These are phyloP conservation scores for Borostomias antarcticus DNA, from an alignment of 2,797 vertebrate genomes.

Conservation along the genomic window DNA sequence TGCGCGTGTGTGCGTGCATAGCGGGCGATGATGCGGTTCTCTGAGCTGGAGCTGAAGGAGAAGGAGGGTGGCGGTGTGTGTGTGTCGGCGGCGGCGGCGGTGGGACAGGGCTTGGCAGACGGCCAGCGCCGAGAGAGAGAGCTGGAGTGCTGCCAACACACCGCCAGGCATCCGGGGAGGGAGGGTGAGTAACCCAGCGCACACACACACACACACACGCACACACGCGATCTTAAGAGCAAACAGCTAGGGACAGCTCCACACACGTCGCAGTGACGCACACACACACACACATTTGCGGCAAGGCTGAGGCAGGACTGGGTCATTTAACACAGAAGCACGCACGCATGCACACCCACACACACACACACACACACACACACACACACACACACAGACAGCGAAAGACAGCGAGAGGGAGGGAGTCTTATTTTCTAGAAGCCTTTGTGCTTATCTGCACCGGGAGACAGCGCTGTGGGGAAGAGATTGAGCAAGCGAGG, in stretches of 20 bases:
- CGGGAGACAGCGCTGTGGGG: conserved; percentile 37
- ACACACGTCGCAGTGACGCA: neutral
- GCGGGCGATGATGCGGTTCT: conserved; percentile 99
- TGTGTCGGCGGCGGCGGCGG: conserved; percentile 70
- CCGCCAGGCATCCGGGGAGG: conserved; percentile 74
- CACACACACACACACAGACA: conserved; percentile 37
- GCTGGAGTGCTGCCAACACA: conserved; percentile 75
- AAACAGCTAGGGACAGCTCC: conserved; percentile 23
- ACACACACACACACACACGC: conserved; percentile 29
- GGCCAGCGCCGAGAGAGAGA: conserved; percentile 75
- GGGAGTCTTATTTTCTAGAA: conserved; percentile 73
- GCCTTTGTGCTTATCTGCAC: conserved; percentile 71
- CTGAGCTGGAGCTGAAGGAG: conserved; percentile 99
- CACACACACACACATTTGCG: conserved; percentile 55
- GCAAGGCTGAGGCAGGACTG: conserved; percentile 63
- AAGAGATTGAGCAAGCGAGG: neutral
- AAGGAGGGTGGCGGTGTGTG: conserved; percentile 85
- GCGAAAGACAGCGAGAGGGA: conserved; percentile 39
- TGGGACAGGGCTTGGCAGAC: conserved; percentile 82
- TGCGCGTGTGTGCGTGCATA: conserved; percentile 80
- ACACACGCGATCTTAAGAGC: conserved; percentile 38
- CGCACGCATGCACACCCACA: conserved; percentile 19
- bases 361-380: conserved; percentile 29
- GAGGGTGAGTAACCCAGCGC: conserved; percentile 74
- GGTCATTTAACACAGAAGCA: conserved; percentile 47